Conservation (phyloP, 2,888 invertebrate species). For the Pachydiplax longipennis region DNA sequence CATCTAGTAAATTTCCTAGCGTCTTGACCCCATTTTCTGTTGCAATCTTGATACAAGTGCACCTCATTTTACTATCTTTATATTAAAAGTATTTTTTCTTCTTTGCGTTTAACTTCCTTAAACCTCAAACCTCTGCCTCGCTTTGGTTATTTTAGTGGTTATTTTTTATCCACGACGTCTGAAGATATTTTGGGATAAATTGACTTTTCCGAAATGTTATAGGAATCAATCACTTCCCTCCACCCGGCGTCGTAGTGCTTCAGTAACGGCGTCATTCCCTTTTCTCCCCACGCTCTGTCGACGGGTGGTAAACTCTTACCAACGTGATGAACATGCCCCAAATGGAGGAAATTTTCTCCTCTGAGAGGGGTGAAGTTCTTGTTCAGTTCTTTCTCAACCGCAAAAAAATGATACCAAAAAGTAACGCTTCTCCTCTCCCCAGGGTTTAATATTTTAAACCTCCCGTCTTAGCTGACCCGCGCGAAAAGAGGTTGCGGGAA, state of each 20-base stretch:
- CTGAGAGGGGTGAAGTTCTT: neutral
- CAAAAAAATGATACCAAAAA: neutral
- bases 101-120: too few species aligned
- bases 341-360: neutral
- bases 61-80: too few species aligned
- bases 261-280: neutral
- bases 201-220: too few species aligned
- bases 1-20: too few species aligned
- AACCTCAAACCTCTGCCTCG: too few species aligned
- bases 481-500: neutral
- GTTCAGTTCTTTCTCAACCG: neutral
- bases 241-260: neutral
- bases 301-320: neutral
- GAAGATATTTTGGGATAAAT: too few species aligned
- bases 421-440: neutral
- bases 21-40: too few species aligned
- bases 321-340: neutral
- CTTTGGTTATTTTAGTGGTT: too few species aligned
- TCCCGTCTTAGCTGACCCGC: neutral
- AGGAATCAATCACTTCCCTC: neutral
- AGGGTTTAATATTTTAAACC: neutral
- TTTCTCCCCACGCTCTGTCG: neutral
- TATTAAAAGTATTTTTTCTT: too few species aligned
- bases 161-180: too few species aligned
- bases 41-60: too few species aligned